Base-by-base conservation (phyloP, 2,113 vertebrate species). In the Menura novaehollandiae region DNA sequence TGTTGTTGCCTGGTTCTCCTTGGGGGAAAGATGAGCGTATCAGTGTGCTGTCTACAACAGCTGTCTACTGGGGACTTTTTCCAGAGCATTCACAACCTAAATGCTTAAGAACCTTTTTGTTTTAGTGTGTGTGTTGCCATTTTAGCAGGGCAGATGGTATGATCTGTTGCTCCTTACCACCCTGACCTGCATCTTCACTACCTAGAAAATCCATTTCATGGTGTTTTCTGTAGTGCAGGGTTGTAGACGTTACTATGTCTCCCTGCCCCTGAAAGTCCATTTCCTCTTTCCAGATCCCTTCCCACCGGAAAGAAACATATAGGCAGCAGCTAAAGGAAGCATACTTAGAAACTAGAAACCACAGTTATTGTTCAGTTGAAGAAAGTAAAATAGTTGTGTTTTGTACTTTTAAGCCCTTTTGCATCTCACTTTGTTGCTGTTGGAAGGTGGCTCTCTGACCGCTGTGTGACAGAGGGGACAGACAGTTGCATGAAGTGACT, bases 181-280 rank as follows among this genome's bases (percentile, higher is more conserved):
- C 33, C 33, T 35, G 59, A 51, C 32, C n/a, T 33, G 64, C 22
- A 6, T 37, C 37, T 67, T 79, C 10, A 1, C 56, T 89, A 49
- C 47, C 35, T 35, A n/a, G 52, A 73, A 89, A 74, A 81, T 58
- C 13, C 6, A 4, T 81, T 41, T 22, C 0, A 1, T 26, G 8
- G 37, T 51, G 3, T 60, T 83, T 83, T 62, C 32, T 53, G 30
- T 0, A 0, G 17, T 35, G 41, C 26, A 11, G 7, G 13, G 15
- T 44, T 84, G 27, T 77, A 77, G 41, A 27, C 58, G 59, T 84
- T 87, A 28, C 43, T 35, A 6, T 2, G 1, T 63, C 8, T 71
- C 47, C 39, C 15, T 71, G 30, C 9, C 39, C 26, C 22, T 64
- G 5, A 55, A 85, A 74, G 64, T 68, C 58, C 3, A 6, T 83